Conservation (phyloP, 2,888 invertebrate genomes). For the Muscina levida region DNA sequence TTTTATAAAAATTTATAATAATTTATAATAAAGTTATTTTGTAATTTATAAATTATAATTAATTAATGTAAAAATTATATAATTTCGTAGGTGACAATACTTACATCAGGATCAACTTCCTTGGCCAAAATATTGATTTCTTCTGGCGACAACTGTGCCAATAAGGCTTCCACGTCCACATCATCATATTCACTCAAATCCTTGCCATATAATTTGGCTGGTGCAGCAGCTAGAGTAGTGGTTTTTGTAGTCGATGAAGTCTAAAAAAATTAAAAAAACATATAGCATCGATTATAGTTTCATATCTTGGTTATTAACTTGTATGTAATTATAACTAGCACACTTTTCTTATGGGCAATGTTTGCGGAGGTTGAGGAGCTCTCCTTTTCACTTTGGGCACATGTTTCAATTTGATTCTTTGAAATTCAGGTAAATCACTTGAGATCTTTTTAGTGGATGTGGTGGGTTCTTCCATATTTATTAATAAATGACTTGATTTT, state of each 20-base stretch:
- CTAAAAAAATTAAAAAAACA: conserved; percentile 81
- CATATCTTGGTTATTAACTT: neutral
- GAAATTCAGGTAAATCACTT: conserved; percentile 73
- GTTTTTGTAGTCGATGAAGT: conserved; percentile 93
- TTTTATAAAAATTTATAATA: too few species aligned
- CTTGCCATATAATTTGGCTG: conserved; percentile 93
- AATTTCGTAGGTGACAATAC: conserved; percentile 77
- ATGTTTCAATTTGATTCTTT: conserved; percentile 74
- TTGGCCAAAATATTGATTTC: conserved; percentile 98
- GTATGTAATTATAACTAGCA: neutral
- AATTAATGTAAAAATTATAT: neutral
- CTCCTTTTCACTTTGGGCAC: conserved; percentile 74
- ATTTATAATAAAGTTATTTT: too few species aligned
- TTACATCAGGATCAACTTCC: conserved; percentile 99
- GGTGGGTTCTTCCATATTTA: neutral
- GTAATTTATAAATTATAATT: too few species aligned
- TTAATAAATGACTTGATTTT: neutral
- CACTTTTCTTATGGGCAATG: conserved; percentile 55
- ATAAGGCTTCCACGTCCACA: conserved; percentile 96
- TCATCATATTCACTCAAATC: conserved; percentile 95
- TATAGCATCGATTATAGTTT: neutral
- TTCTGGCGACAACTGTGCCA: conserved; percentile 95
- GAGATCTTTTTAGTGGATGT: neutral
- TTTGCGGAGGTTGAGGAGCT: conserved; percentile 73
- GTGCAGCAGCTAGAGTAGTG: conserved; percentile 91